These are phyloP conservation scores for Pachymerium ferrugineum DNA, from an alignment of 2,888 invertebrate species.

Conservation along the genomic window DNA sequence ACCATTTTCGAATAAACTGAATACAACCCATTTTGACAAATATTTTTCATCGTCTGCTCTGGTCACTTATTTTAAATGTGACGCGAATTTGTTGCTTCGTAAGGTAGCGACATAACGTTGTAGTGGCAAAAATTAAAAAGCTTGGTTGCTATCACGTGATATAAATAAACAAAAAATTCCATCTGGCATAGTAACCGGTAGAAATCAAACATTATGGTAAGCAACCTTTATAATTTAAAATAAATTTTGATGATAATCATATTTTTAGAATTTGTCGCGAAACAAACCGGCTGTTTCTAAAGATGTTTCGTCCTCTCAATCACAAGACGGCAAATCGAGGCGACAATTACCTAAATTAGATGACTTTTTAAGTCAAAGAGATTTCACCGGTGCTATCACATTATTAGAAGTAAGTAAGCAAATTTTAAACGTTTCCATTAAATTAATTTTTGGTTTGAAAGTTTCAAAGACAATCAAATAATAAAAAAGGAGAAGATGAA, in stretches of 20 bases:
- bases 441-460: neutral
- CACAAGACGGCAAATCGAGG: slow-evolving; percentile 40
- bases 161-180: too few species aligned
- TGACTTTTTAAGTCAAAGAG: slow-evolving; percentile 79
- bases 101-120: too few species aligned
- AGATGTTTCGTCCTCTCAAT: neutral
- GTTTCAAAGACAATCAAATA: neutral
- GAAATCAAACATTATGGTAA: too few species aligned
- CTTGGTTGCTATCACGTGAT: too few species aligned
- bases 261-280: slow-evolving; percentile 22
- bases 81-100: too few species aligned
- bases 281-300: slow-evolving; percentile 28
- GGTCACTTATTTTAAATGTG: too few species aligned
- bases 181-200: too few species aligned
- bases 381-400: slow-evolving; percentile 91
- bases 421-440: neutral
- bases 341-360: slow-evolving; percentile 65
- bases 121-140: too few species aligned
- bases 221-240: neutral
- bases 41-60: too few species aligned
- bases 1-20: too few species aligned
- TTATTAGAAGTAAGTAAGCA: slow-evolving; percentile 67
- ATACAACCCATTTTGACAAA: too few species aligned
- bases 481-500: slow-evolving; percentile 41
- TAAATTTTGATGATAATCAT: neutral